These are phyloP conservation scores for Tetragonula carbonaria DNA, from an alignment of 2,888 invertebrate genomes.

Conservation along the genomic window DNA sequence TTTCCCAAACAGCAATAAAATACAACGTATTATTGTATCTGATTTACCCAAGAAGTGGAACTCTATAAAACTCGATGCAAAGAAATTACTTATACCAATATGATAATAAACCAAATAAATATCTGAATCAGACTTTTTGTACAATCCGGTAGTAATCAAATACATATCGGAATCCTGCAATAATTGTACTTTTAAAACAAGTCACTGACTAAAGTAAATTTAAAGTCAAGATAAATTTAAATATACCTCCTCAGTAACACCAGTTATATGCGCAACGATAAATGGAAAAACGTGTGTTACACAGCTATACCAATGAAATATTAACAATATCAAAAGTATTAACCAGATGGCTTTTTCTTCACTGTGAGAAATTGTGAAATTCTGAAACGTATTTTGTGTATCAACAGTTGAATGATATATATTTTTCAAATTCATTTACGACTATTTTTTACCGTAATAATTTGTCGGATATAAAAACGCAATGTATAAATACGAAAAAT, in stretches of 20 bases:
- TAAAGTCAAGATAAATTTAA: background rate
- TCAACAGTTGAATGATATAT: background rate
- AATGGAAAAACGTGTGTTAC: constrained; percentile 74
- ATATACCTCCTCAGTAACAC: constrained; percentile 66
- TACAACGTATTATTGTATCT: constrained; percentile 72
- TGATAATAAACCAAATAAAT: constrained; percentile 76
- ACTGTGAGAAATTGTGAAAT: constrained; percentile 64
- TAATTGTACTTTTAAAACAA: background rate
- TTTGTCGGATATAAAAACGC: constrained; percentile 69
- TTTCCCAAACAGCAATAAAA: constrained; percentile 73
- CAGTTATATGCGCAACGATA: constrained; percentile 67
- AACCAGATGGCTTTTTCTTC: constrained; percentile 73
- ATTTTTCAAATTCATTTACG: background rate
- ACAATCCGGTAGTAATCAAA: constrained; percentile 58
- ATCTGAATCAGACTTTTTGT: constrained; percentile 54
- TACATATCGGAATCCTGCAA: constrained; percentile 69
- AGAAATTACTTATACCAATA: constrained; percentile 76
- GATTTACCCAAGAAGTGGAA: constrained; percentile 61
- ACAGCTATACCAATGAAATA: constrained; percentile 79
- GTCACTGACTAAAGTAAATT: background rate
- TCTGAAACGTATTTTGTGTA: constrained; percentile 61
- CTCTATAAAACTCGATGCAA: constrained; percentile 74
- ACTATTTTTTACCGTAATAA: constrained; percentile 64
- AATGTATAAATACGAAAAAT: constrained; percentile 72
- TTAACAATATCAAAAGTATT: constrained; percentile 67